Percentiles rank a stretch among this genome's conserved stretches.
Evolutionary conservation across 2,888 invertebrate genomes (phyloP).

Genomic region (Chrysolina oricalcia): DNA sequence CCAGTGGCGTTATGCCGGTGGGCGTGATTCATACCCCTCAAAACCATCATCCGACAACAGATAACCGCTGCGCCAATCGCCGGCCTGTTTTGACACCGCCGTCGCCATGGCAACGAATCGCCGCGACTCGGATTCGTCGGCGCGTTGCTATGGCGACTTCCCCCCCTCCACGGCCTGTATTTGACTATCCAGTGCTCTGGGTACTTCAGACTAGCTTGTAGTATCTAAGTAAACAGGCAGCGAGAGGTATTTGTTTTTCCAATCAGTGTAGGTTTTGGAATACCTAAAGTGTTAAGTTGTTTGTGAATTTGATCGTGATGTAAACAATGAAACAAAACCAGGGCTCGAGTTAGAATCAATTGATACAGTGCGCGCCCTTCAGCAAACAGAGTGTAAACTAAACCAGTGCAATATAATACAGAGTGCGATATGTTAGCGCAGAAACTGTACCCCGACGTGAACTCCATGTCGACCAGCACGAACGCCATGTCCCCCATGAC

Average conservation of each 20-base stretch:
- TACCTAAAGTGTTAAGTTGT: conserved; percentile 73
- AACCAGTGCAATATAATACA: conserved; percentile 53
- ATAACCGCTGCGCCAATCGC: conserved; percentile 56
- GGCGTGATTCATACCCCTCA: conserved; percentile 43
- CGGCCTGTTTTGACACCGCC: conserved; percentile 50
- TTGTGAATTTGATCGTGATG: conserved; percentile 73
- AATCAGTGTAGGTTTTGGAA: conserved; percentile 74
- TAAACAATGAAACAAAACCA: conserved; percentile 73
- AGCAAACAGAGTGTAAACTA: conserved; percentile 45
- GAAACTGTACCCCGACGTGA: conserved; percentile 81
- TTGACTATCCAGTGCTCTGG: conserved; percentile 73
- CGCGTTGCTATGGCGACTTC: conserved; percentile 64
- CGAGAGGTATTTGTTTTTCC: conserved; percentile 75
- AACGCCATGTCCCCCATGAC: conserved; percentile 85
- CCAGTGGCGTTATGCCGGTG: conserved; percentile 53
- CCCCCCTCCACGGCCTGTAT: conserved; percentile 68
- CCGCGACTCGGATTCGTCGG: conserved; percentile 58
- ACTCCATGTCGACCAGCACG: conserved; percentile 80
- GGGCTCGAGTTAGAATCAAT: conserved; percentile 71
- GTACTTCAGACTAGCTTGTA: conserved; percentile 73
- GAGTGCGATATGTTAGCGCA: conserved; percentile 76
- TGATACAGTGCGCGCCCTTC: conserved; percentile 50
- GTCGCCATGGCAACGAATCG: conserved; percentile 63
- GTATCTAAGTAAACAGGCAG: conserved; percentile 73
- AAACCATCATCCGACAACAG: conserved; percentile 51